phyloP scores from a whole-genome alignment of 2,797 vertebrate species.

The Ambastaia sidthimunki region DNA sequence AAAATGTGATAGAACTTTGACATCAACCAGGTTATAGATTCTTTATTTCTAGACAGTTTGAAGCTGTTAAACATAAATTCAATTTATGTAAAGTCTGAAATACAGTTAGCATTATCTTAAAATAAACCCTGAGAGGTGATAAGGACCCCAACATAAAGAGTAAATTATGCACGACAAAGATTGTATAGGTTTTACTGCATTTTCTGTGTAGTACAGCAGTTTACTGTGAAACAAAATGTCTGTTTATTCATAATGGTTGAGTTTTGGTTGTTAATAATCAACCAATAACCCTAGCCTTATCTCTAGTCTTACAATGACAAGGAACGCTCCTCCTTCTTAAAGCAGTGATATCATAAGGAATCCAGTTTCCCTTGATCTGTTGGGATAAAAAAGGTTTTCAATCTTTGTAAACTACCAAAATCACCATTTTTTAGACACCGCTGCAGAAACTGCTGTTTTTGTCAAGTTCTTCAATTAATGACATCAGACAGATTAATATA shows the following conservation, averaged over 20 bases:
- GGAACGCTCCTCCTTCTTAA: background rate
- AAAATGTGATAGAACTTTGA: background rate
- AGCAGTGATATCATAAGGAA: constrained; percentile 15
- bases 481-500: no score
- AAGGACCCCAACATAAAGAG: no score
- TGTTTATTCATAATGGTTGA: constrained; percentile 14
- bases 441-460: no score
- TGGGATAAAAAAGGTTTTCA: background rate
- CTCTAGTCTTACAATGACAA: background rate
- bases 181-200: background rate
- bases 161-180: background rate
- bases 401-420: background rate
- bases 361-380: constrained; percentile 4
- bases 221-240: background rate
- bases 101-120: background rate
- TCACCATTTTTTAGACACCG: background rate
- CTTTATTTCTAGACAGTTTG: no score
- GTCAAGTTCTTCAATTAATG: no score
- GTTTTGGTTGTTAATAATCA: constrained; percentile 12
- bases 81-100: no score
- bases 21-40: no score
- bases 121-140: background rate
- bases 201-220: background rate
- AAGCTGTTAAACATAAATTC: background rate
- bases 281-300: constrained; percentile 1